Conservation (phyloP, 1,140 invertebrate genomes). For the Bilobella aurantiaca region DNA sequence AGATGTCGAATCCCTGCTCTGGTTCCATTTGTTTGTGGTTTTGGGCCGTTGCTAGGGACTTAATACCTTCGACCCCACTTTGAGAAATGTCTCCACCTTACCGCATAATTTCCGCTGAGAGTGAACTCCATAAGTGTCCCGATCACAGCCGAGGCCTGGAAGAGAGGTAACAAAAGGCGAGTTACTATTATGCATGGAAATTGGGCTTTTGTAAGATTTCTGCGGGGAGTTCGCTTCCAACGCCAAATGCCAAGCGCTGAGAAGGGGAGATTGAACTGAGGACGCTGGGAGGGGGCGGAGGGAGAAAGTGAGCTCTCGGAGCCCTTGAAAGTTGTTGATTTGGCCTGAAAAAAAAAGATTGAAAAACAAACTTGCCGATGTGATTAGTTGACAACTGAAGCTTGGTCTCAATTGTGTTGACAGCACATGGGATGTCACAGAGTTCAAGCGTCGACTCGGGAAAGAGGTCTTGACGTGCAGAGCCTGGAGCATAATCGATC, state of each 20-base stretch:
- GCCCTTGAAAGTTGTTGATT: too few relatives aligned
- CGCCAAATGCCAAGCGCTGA: too few relatives aligned
- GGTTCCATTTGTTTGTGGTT: background rate
- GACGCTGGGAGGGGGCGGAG: too few relatives aligned
- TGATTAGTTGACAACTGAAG: constrained; percentile 65
- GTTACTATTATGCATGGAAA: too few relatives aligned
- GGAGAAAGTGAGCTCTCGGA: too few relatives aligned
- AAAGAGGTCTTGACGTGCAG: constrained; percentile 65
- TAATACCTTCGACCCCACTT: background rate
- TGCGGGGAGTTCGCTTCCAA: too few relatives aligned
- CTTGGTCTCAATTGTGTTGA: constrained; percentile 51
- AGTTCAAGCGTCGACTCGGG: constrained; percentile 74
- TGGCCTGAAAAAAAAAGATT: too few relatives aligned
- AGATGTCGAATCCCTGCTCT: background rate
- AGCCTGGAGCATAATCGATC: constrained; percentile 80
- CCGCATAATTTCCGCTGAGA: constrained; percentile 84
- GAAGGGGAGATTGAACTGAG: too few relatives aligned
- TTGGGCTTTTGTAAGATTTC: too few relatives aligned
- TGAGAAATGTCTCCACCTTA: constrained; percentile 36
- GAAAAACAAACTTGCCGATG: constrained; percentile 70
- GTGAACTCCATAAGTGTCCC: constrained; percentile 79
- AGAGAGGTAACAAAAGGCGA: too few relatives aligned
- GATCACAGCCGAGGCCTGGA: constrained; percentile 86
- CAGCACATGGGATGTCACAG: constrained; percentile 64
- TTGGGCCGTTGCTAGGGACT: background rate